phyloP scores from a whole-genome alignment of 2,797 vertebrate genomes.

The Pipistrellus pipistrellus region DNA sequence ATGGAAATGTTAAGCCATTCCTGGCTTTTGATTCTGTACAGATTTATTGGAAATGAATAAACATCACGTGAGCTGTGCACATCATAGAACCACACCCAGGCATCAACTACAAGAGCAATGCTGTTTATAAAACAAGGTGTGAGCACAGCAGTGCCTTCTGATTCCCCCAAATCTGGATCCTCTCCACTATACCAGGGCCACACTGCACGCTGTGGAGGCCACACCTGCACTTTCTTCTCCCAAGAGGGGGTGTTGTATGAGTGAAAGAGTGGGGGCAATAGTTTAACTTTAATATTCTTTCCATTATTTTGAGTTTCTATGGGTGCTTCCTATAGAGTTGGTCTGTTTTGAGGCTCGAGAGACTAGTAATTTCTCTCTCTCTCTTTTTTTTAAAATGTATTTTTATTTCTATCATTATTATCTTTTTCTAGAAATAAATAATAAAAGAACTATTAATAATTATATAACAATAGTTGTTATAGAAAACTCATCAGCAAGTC shows the following conservation, averaged over 20 bases:
- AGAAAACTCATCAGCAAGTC: background rate
- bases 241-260: background rate
- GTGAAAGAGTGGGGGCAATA: background rate
- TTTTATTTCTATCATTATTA: no score
- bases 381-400: no score
- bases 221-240: background rate
- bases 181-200: fast-evolving
- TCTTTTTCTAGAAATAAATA: background rate
- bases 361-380: background rate
- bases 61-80: background rate
- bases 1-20: background rate
- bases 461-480: background rate
- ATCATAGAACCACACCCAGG: background rate
- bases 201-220: background rate
- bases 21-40: background rate
- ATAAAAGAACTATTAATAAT: background rate
- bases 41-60: no score
- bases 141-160: background rate
- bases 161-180: background rate
- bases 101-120: fast-evolving
- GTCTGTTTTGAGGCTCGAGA: background rate
- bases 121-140: background rate
- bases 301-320: background rate
- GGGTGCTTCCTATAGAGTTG: background rate
- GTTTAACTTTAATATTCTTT: background rate